These are phyloP conservation scores for Megastigmus dorsalis DNA, from an alignment of 2,888 invertebrate species.

Conservation along the genomic window DNA sequence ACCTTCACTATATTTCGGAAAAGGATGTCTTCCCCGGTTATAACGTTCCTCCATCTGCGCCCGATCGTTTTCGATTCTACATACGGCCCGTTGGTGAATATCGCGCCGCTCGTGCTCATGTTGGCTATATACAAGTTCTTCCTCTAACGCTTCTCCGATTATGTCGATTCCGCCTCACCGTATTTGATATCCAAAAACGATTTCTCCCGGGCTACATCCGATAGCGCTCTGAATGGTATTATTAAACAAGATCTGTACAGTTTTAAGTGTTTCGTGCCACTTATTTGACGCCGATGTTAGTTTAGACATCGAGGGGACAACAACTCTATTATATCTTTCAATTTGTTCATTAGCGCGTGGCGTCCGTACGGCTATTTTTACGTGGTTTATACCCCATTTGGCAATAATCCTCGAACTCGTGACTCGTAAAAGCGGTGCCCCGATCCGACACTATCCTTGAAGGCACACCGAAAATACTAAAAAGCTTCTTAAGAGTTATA, in stretches of 20 bases:
- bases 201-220: neutral
- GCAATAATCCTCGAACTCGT: too few relatives aligned
- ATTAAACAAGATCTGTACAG: too few relatives aligned
- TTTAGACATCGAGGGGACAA: neutral
- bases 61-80: neutral
- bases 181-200: neutral
- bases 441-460: too few relatives aligned
- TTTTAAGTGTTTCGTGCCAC: neutral
- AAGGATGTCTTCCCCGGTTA: neutral
- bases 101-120: neutral
- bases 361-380: neutral
- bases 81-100: neutral
- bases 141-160: neutral
- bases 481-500: neutral
- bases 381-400: neutral
- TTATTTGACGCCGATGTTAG: neutral
- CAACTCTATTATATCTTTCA: too few relatives aligned
- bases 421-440: too few relatives aligned
- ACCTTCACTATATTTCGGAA: neutral
- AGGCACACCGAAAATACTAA: neutral
- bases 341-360: neutral
- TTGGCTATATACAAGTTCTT: neutral
- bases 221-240: neutral
- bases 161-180: neutral
- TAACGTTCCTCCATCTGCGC: neutral